A percentile compares a stretch with the other conserved stretches of the same genome.
phyloP scores from a whole-genome alignment of 2,113 vertebrate species.

The Thamnaconus septentrionalis region DNA sequence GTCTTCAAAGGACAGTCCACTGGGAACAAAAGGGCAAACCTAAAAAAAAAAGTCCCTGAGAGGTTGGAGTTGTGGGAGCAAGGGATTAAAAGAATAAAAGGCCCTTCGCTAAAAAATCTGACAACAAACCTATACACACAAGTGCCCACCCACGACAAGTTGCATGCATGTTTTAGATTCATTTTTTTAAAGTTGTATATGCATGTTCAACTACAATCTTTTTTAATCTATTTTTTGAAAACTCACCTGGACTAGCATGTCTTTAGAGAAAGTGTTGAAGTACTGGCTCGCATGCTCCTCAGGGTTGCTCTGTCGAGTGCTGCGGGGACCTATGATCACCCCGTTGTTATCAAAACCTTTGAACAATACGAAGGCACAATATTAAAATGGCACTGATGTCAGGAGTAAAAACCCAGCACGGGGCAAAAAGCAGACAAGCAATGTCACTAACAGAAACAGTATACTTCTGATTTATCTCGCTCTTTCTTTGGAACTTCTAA shows the following conservation, averaged over 20 bases:
- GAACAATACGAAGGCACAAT: conserved; percentile 53
- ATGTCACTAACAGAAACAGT: no score
- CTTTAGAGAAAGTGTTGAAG: conserved; percentile 96
- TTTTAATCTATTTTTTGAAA: not conserved
- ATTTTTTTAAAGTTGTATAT: not conserved
- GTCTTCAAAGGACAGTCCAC: conserved; percentile 48
- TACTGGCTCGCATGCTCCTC: conserved; percentile 95
- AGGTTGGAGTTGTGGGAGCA: not conserved
- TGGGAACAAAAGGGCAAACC: conserved; percentile 28
- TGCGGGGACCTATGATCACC: conserved; percentile 88
- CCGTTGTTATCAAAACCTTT: conserved; percentile 98
- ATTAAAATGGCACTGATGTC: not conserved
- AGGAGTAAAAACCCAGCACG: not conserved
- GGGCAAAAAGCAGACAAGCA: not conserved
- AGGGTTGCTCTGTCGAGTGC: conserved; percentile 92
- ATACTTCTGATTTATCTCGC: not conserved
- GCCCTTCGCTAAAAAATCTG: conserved; percentile 1
- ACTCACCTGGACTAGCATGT: conserved; percentile 93
- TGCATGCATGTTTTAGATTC: not conserved
- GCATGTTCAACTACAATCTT: conserved; percentile 6
- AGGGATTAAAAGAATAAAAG: conserved; percentile 18
- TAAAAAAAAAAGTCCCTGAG: conserved; percentile 17
- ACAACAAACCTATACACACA: no score
- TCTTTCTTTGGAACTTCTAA: no score
- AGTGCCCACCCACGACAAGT: no score